Evolutionary conservation across 2,888 invertebrate species (phyloP).

Genomic region (Ectemnius continuus): DNA sequence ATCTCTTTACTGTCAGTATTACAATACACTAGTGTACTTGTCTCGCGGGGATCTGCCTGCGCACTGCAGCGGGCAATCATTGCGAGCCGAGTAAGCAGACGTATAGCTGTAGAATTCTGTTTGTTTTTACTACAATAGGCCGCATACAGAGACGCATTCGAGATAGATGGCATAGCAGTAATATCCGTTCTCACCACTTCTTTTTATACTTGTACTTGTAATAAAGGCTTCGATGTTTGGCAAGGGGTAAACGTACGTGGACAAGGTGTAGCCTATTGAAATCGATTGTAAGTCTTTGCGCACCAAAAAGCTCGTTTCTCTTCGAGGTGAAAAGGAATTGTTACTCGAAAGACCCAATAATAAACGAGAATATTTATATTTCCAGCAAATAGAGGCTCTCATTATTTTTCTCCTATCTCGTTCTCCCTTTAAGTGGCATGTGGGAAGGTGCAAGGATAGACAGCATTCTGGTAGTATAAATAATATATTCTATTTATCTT

Average conservation of each 20-base stretch:
- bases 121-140: not conserved
- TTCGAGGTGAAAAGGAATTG: slow-evolving; percentile 19
- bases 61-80: slow-evolving; percentile 48
- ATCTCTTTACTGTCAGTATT: slow-evolving; percentile 78
- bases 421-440: too few species aligned
- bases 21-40: slow-evolving; percentile 73
- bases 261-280: too few species aligned
- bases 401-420: not conserved
- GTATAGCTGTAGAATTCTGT: slow-evolving; percentile 31
- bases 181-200: too few species aligned
- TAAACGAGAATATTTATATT: slow-evolving; percentile 49
- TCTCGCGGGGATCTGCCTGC: slow-evolving; percentile 63
- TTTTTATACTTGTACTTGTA: too few species aligned
- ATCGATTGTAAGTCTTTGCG: too few species aligned
- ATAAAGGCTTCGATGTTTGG: too few species aligned
- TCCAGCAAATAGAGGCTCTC: slow-evolving; percentile 16
- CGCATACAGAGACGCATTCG: not conserved
- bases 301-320: too few species aligned
- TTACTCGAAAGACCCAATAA: slow-evolving; percentile 38
- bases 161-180: not conserved
- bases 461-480: slow-evolving; percentile 48
- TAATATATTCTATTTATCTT: slow-evolving; percentile 57
- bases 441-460: slow-evolving; percentile 12
- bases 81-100: slow-evolving; percentile 69
- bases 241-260: too few species aligned